phyloP scores from a whole-genome alignment of 2,888 invertebrate genomes.

The Synergus umbraculus region DNA sequence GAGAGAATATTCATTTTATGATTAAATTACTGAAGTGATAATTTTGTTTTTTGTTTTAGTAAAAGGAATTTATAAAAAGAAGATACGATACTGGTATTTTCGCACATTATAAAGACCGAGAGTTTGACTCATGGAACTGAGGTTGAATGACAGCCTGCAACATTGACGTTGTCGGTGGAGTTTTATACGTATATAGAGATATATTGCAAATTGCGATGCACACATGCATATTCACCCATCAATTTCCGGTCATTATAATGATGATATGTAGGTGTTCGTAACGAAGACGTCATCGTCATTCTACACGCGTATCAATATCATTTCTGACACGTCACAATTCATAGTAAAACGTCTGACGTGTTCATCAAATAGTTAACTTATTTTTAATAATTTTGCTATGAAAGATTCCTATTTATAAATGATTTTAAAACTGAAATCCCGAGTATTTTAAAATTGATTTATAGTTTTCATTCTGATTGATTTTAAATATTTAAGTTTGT shows the following conservation, averaged over 20 bases:
- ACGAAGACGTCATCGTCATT: constrained; percentile 31
- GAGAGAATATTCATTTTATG: neutral
- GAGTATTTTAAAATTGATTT: neutral
- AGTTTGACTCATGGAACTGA: constrained; percentile 1
- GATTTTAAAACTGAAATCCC: neutral
- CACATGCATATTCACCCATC: constrained; percentile 38
- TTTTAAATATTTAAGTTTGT: too few relatives aligned
- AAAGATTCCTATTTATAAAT: neutral
- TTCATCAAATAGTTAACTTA: neutral
- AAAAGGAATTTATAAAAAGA: neutral
- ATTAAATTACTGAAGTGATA: neutral
- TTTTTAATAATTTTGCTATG: neutral
- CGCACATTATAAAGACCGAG: constrained; percentile 1
- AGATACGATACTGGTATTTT: constrained; percentile 9
- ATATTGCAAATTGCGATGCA: constrained; percentile 30
- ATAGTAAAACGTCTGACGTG: neutral
- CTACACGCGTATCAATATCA: constrained; percentile 21
- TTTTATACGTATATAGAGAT: constrained; percentile 24
- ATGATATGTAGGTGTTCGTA: constrained; percentile 34
- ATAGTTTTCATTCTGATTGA: too few relatives aligned
- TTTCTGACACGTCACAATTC: constrained; percentile 8
- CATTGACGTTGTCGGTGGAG: constrained; percentile 14
- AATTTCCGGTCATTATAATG: constrained; percentile 39
- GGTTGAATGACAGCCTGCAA: constrained; percentile 1
- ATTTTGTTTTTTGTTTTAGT: neutral